Base-by-base conservation (phyloP, 2,888 invertebrate genomes). In the Cheilosia soror region DNA sequence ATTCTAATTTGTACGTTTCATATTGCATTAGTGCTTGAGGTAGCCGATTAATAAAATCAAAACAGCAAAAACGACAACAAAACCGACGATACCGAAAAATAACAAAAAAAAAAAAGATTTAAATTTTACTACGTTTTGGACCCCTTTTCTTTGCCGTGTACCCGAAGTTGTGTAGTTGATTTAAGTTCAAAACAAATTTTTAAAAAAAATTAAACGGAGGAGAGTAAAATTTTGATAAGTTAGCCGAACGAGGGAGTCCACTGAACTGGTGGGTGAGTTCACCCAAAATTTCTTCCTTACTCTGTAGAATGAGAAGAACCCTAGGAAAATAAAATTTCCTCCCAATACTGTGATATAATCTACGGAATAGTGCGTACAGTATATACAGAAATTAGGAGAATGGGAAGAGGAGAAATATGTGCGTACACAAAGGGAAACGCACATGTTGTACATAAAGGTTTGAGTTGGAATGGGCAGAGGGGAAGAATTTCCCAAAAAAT, bases 251-350 rank as follows among this genome's bases (percentile, higher is more conserved):
- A 83, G 80, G 88, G 83, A 85, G 87, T 87, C 82, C 86, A 88
- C 88, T 88, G 89, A 90, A 92, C 92, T 92, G 91, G 89, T 89
- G 91, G 89, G 89, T 90, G 90, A 89, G 71, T 84, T 89, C 89
- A 89, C 89, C 89, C 89, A 83, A 89, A 90, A 90, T 80, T 82
- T 80, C 82, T 79, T 82, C 83, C 75, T 85, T 42, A 79, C 79
- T 82, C 73, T 63, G 29, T 58, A 5, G 31, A 60, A 60, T 5
- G n/a, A 63, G 58, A 55, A 76, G 57, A 82, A 77, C 51, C 55
- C 15, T 27, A 51, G 55, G 29, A 42, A 40, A 42, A 33, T 58
- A 33, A 60, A 69, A 69, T 25, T 37, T 47, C 42, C 66, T 42
- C 47, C 53, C 55, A 31, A 68, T 15, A 57, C 68, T 29, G 51